A percentile compares a stretch with the other conserved stretches of the same genome.
These are phyloP conservation scores for Myxocyprinus asiaticus DNA, from an alignment of 2,113 vertebrate species.

Conservation along the genomic window DNA sequence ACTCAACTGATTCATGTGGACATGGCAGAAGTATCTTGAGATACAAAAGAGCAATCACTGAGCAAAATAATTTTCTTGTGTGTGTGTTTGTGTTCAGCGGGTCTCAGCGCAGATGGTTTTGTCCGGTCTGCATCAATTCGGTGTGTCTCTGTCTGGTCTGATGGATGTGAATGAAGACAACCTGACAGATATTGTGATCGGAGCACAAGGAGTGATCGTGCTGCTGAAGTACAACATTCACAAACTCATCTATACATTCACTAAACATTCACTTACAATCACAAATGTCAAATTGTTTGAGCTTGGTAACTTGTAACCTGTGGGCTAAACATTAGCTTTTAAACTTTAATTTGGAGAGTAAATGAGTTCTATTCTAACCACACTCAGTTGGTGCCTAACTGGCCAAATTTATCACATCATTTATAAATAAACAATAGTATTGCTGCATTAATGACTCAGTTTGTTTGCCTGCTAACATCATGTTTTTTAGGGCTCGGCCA, in stretches of 20 bases:
- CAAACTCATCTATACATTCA: neutral
- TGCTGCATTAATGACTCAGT: too few species aligned
- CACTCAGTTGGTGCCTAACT: too few species aligned
- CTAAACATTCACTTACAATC: neutral
- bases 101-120: constrained; percentile 64
- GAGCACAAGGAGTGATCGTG: constrained; percentile 72
- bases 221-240: constrained; percentile 76
- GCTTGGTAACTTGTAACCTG: too few species aligned
- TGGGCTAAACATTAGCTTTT: neutral
- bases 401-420: too few species aligned
- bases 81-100: constrained; percentile 64
- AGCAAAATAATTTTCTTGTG: too few species aligned
- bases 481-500: constrained; percentile 72
- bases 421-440: too few species aligned
- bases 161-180: constrained; percentile 77
- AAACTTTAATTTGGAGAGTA: neutral
- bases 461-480: too few species aligned
- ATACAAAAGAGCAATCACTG: too few species aligned
- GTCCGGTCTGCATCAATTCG: constrained; percentile 73
- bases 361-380: too few species aligned
- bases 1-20: too few species aligned
- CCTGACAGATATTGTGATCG: constrained; percentile 76
- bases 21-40: too few species aligned
- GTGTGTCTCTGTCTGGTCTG: constrained; percentile 76
- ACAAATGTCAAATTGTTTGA: too few species aligned